phyloP scores from a whole-genome alignment of 2,888 invertebrate genomes.

The Cosmorhoe ocellata region DNA sequence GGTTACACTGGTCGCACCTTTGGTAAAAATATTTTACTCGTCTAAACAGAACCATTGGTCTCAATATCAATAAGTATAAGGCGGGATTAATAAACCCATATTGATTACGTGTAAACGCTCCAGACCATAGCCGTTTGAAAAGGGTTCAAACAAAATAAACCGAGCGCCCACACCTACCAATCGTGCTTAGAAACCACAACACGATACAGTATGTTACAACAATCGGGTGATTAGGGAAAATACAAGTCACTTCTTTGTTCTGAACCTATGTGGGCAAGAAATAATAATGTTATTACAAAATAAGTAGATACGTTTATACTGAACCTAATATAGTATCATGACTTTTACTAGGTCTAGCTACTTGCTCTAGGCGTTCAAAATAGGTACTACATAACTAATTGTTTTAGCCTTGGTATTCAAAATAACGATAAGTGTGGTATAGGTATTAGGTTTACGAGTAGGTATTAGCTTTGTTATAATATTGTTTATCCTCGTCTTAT shows the following conservation, averaged over 20 bases:
- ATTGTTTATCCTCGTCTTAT: background rate
- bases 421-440: no score
- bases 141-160: constrained; percentile 59
- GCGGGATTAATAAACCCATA: constrained; percentile 34
- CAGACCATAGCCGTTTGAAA: constrained; percentile 41
- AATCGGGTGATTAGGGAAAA: constrained; percentile 16
- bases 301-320: no score
- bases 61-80: constrained; percentile 6
- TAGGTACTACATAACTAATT: no score
- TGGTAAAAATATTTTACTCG: background rate
- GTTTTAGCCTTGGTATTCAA: constrained; percentile 1
- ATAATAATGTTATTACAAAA: background rate
- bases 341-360: no score
- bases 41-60: background rate
- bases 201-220: constrained; percentile 49
- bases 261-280: constrained; percentile 25
- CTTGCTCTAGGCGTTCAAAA: no score
- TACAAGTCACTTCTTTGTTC: constrained; percentile 17
- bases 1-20: no score
- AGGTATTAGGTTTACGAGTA: no score
- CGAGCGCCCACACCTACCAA: constrained; percentile 50
- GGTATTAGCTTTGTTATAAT: constrained; percentile 5
- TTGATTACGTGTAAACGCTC: constrained; percentile 37
- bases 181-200: constrained; percentile 57
- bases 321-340: no score